Base-by-base conservation (phyloP, 2,113 vertebrate genomes). In the Anoplopoma fimbria region DNA sequence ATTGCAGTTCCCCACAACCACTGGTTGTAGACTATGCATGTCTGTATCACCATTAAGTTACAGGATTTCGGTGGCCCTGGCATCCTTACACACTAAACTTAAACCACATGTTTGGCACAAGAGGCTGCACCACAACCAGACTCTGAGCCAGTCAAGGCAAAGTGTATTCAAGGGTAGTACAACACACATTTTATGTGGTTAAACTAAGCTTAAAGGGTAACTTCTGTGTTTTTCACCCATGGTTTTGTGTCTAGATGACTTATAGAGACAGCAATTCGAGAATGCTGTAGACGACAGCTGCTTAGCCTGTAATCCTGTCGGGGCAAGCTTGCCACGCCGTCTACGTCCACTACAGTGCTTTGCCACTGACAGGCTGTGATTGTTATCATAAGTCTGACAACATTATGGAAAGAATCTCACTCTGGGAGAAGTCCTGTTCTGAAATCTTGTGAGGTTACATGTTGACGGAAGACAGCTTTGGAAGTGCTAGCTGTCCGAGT, bases 51-150 rank as follows among this genome's bases (percentile, higher is more conserved):
- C 70, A 73, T 34, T 23, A 47, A 69, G 49, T 47, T 68, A 62
- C 76, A 85, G 60, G 61, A 69, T 87, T 70, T 79, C 60, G 5
- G 13, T 62, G 67, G 51, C 40, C 78, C 79, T 76, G 4, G 13
- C 86, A 77, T 71, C 34, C 36, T 78, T 49, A 49, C 63, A 70
- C 65, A 63, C 76, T 81, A 45, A 85, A 87, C 42, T 79, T 55
- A 45, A 86, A 87, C 84, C 82, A 86, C 75, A 87, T 87, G 76
- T 82, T 85, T 84, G 84, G 82, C 77, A 74, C 47, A 42, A 10
- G 7, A 4, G 33, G 34, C 14, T 2, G 17, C 70, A 55, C 82
- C 79, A 77, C 68, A 81, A 69, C 78, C 51, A 69, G 47, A 62
- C 38, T 19, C 51, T 36, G 49, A 75, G 21, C 69, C 69, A 75